A percentile compares a stretch with the other conserved stretches of the same genome.
Evolutionary conservation across 1,140 invertebrate species (phyloP).

Genomic region (Apis florea): DNA sequence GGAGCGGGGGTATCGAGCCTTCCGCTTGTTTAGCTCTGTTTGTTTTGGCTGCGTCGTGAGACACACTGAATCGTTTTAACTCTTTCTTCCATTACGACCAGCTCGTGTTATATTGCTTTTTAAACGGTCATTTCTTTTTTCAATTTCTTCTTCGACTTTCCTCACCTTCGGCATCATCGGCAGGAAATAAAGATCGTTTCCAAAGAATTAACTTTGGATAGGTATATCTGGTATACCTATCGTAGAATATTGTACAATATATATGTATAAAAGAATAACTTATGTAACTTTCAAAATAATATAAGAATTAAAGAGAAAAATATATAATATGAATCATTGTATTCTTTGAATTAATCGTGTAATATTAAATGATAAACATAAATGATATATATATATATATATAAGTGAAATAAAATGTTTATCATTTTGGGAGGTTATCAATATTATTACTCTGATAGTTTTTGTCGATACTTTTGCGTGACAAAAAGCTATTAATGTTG

Average conservation of each 20-base stretch:
- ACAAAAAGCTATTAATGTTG: not conserved
- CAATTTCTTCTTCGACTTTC: not conserved
- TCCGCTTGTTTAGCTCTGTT: slow-evolving; percentile 49
- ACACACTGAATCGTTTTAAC: slow-evolving; percentile 32
- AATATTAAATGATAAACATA: not conserved
- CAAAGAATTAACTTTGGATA: not conserved
- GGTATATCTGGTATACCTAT: too few species aligned
- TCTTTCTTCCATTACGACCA: slow-evolving; percentile 30
- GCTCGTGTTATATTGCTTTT: slow-evolving; percentile 34
- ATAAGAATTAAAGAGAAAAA: not conserved
- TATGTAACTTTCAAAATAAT: not conserved
- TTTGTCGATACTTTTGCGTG: not conserved
- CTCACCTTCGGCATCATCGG: not conserved
- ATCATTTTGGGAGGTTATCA: too few species aligned
- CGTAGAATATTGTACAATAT: too few species aligned
- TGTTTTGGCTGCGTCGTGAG: slow-evolving; percentile 44
- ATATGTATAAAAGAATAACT: too few species aligned
- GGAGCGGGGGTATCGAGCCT: slow-evolving; percentile 21
- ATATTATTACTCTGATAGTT: not conserved
- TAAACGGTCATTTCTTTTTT: slow-evolving; percentile 19
- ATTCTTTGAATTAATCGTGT: not conserved
- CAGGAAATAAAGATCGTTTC: slow-evolving; percentile 15
- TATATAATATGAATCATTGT: not conserved
- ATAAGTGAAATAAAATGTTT: not conserved
- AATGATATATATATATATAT: too few species aligned